Conservation (phyloP, 37 sponge, comb jelly and placozoan genomes). For the Cliona cf. orientalis region DNA sequence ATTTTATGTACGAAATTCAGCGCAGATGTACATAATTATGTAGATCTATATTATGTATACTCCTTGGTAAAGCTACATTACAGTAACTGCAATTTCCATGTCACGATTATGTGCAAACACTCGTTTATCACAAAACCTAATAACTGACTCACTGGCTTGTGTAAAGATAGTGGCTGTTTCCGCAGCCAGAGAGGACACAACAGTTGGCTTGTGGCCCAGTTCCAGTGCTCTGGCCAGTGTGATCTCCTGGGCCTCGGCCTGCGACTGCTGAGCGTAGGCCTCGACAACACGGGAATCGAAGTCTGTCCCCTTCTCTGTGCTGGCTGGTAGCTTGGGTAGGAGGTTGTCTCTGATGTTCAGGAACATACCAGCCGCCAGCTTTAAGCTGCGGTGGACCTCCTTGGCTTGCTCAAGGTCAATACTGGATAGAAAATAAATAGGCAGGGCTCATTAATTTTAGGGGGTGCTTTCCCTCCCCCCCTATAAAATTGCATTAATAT, state of each 20-base stretch:
- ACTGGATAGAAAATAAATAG: slow-evolving; percentile 39
- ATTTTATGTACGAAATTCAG: too few relatives aligned
- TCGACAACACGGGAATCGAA: slow-evolving; percentile 85
- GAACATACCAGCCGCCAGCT: slow-evolving; percentile 91
- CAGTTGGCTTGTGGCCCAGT: slow-evolving; percentile 91
- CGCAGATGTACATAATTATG: too few relatives aligned
- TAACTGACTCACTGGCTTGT: slow-evolving; percentile 76
- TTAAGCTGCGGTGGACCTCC: slow-evolving; percentile 89
- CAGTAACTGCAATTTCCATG: neutral
- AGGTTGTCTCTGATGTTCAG: slow-evolving; percentile 69
- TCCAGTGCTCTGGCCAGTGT: slow-evolving; percentile 97
- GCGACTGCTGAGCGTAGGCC: slow-evolving; percentile 92
- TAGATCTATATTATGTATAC: neutral
- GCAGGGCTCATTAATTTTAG: too few relatives aligned
- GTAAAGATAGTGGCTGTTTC: slow-evolving; percentile 86
- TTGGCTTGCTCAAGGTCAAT: slow-evolving; percentile 90
- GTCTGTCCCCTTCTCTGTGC: slow-evolving; percentile 85
- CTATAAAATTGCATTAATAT: too few relatives aligned
- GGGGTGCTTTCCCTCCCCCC: too few relatives aligned
- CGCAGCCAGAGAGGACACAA: slow-evolving; percentile 81
- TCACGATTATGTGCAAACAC: neutral
- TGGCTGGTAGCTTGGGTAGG: slow-evolving; percentile 80
- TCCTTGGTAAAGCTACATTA: neutral
- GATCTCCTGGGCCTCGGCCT: slow-evolving; percentile 95
- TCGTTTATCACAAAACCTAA: too few relatives aligned